Conservation (phyloP, 2,113 vertebrate genomes). For the Pterocles orientalis region DNA sequence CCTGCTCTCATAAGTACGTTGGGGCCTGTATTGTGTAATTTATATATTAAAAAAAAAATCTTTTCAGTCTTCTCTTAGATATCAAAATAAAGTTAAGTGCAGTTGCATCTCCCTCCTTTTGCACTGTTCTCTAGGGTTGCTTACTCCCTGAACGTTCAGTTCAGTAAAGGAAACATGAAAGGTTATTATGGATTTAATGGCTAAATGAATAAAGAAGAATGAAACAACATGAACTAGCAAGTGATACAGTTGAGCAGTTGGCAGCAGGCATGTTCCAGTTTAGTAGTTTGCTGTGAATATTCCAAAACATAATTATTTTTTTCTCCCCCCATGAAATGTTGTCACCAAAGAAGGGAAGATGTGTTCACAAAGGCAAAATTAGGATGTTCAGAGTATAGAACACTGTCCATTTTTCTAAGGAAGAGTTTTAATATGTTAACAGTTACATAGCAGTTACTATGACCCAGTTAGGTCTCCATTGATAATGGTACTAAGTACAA, state of each 20-base stretch:
- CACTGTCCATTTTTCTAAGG: background rate
- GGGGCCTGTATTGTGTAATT: background rate
- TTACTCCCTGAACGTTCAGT: background rate
- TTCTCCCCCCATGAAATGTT: background rate
- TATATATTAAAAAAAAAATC: background rate
- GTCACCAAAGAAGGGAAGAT: background rate
- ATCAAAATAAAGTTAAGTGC: background rate
- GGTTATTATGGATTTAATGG: background rate
- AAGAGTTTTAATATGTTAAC: background rate
- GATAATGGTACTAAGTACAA: conserved; percentile 48
- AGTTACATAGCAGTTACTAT: background rate
- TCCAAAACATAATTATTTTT: background rate
- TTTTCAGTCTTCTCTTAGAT: background rate
- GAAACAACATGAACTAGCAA: background rate
- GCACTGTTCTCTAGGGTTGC: background rate
- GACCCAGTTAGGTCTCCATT: background rate
- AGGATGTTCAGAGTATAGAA: background rate
- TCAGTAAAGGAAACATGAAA: background rate
- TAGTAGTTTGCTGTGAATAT: background rate
- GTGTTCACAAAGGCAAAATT: background rate
- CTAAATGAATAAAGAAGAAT: background rate
- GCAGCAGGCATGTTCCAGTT: background rate
- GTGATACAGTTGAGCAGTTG: background rate
- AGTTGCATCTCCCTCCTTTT: background rate
- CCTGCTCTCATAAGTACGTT: background rate